Conservation (phyloP, 2,888 invertebrate species). For the Cantharis flavilabris region DNA sequence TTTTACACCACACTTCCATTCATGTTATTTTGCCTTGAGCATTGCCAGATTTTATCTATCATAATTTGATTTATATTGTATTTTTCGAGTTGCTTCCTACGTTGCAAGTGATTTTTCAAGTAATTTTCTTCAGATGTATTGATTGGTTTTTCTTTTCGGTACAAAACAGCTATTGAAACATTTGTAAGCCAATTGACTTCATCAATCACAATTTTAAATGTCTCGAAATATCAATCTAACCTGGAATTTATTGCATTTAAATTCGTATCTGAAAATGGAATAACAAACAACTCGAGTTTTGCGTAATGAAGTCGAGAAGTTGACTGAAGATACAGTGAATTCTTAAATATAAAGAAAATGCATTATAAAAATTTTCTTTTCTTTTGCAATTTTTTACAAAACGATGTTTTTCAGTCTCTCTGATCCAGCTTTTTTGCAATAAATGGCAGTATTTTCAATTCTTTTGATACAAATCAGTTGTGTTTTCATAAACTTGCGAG, state of each 20-base stretch:
- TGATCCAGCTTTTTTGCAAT: background rate
- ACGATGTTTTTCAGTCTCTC: background rate
- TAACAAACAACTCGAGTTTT: background rate
- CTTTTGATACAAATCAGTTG: background rate
- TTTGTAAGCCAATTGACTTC: background rate
- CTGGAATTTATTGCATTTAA: background rate
- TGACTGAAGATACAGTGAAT: background rate
- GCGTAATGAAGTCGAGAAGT: background rate
- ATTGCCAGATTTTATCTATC: background rate
- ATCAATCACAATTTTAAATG: background rate
- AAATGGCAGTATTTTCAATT: background rate
- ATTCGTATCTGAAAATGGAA: background rate
- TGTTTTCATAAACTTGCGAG: background rate
- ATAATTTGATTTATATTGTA: background rate
- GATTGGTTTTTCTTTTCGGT: background rate
- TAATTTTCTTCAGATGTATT: background rate
- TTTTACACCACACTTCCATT: slow-evolving; percentile 20
- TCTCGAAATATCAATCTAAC: background rate
- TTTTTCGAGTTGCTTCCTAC: background rate
- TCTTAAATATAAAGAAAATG: background rate
- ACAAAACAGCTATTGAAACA: background rate
- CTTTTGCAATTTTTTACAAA: too few species aligned
- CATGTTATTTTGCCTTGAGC: background rate
- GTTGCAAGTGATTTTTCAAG: background rate
- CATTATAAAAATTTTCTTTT: background rate